Base-by-base conservation (phyloP, 2,888 invertebrate species). In the Dermolepida albohirtum region DNA sequence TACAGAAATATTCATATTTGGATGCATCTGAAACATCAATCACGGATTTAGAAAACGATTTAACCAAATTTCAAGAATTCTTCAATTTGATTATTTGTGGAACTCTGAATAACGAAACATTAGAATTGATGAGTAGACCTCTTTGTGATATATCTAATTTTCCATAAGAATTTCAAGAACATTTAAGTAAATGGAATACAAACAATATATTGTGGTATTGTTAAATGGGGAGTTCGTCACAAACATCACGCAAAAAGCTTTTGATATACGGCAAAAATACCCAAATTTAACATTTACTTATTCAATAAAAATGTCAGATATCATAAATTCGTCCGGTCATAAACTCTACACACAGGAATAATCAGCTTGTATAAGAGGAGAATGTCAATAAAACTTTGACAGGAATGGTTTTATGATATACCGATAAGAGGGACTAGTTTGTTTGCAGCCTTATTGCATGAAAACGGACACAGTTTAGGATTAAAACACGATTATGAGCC, bases 21-120 rank as follows among this genome's bases (percentile, higher is more conserved):
- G 17, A 41, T 29, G 5, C 29, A 29, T 29, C 29, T 29, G 29
- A 29, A 6, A 29, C 29, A 29, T 29, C 29, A 29, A 29, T 29
- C 6, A 6, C 29, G 29, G 12, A 44, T 1, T 27, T 44, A n/a
- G 44, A 40, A 12, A 17, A 43, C 1, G 41, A 11, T n/a, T 41
- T 57, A 57, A 57, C 41, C 10, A 41, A 17, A 8, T 57, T 57
- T 51, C 51, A 51, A 51, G 51, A 51, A 27, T 29, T 14, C 12
- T 44, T n/a, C n/a, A 8, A 51, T 29, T 29, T 27, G 29, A 22
- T 29, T 4, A 29, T 51, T 51, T 27, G 29, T 51, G 51, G 51
- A 12, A 51, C 51, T 51, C 7, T 29, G 4, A 51, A 51, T 51
- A 29, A 51, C 29, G 51, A 51, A n/a, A 51, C 51, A 29, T 4